Conservation (phyloP, 2,113 vertebrate genomes). For the Nothobranchius furzeri region DNA sequence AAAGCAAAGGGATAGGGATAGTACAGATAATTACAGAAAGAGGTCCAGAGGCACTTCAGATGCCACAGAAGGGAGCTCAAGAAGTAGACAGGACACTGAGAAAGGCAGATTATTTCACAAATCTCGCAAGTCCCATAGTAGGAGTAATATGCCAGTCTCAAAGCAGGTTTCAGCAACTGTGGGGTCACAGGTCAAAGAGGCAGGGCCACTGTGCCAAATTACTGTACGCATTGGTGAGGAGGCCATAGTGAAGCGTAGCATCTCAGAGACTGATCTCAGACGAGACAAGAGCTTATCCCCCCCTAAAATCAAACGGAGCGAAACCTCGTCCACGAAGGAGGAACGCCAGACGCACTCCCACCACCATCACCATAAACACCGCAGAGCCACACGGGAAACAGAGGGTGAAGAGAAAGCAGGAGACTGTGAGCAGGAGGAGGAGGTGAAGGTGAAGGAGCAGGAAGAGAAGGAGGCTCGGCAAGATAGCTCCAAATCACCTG, state of each 20-base stretch:
- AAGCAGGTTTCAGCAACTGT: slow-evolving; percentile 78
- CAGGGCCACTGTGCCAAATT: slow-evolving; percentile 89
- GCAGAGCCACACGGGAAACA: slow-evolving; percentile 64
- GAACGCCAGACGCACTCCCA: slow-evolving; percentile 71
- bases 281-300: slow-evolving; percentile 78
- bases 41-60: slow-evolving; percentile 69
- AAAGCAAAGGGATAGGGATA: slow-evolving; percentile 72
- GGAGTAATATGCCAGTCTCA: slow-evolving; percentile 79
- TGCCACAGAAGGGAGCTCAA: slow-evolving; percentile 47
- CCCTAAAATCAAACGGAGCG: slow-evolving; percentile 69
- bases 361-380: slow-evolving; percentile 76
- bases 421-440: slow-evolving; percentile 41
- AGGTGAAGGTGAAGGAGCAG: slow-evolving; percentile 32
- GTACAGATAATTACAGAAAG: slow-evolving; percentile 61
- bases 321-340: slow-evolving; percentile 65
- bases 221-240: slow-evolving; percentile 93
- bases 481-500: slow-evolving; percentile 62
- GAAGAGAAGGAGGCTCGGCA: slow-evolving; percentile 40
- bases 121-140: slow-evolving; percentile 74
- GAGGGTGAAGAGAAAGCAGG: slow-evolving; percentile 35
- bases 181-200: slow-evolving; percentile 74
- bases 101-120: slow-evolving; percentile 64
- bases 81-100: slow-evolving; percentile 61
- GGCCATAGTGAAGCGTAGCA: slow-evolving; percentile 90
- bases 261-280: slow-evolving; percentile 89